phyloP scores from a whole-genome alignment of 2,888 invertebrate species.

The Spodoptera exigua region DNA sequence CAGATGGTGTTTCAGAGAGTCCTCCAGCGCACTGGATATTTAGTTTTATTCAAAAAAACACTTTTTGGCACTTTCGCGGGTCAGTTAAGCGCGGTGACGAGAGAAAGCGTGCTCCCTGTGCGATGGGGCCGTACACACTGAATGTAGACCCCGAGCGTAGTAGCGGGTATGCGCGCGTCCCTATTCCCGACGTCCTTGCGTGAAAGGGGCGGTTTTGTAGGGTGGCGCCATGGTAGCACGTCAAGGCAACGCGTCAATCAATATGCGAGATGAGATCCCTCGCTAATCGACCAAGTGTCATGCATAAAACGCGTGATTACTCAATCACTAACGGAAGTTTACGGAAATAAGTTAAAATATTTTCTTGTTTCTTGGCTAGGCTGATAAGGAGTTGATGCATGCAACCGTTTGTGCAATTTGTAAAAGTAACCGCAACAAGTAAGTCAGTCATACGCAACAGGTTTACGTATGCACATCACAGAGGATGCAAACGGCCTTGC shows the following conservation, averaged over 20 bases:
- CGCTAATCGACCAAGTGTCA: conserved; percentile 70
- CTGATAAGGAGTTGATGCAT: conserved; percentile 36
- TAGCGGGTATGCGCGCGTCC: conserved; percentile 86
- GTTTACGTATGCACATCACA: conserved; percentile 74
- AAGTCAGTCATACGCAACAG: conserved; percentile 68
- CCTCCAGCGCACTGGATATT: conserved; percentile 75
- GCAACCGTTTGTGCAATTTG: conserved; percentile 48
- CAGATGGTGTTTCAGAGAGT: conserved; percentile 79
- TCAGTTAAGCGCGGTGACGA: conserved; percentile 58
- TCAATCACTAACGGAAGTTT: conserved; percentile 27
- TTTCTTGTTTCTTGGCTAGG: conserved; percentile 10
- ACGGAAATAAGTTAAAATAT: conserved; percentile 14
- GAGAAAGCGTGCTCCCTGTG: conserved; percentile 74
- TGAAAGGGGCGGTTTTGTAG: conserved; percentile 84
- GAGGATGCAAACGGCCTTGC: conserved; percentile 71
- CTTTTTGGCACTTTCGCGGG: conserved; percentile 73
- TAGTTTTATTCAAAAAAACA: conserved; percentile 62
- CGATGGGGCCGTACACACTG: conserved; percentile 79
- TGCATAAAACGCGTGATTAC: conserved; percentile 53
- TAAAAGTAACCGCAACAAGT: conserved; percentile 66
- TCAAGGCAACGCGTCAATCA: conserved; percentile 86
- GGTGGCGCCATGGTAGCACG: conserved; percentile 84
- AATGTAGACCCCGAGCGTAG: conserved; percentile 63
- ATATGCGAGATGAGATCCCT: conserved; percentile 84
- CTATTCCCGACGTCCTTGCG: conserved; percentile 86